These are phyloP conservation scores for Aphidoletes aphidimyza DNA, from an alignment of 2,888 invertebrate species.

Conservation along the genomic window DNA sequence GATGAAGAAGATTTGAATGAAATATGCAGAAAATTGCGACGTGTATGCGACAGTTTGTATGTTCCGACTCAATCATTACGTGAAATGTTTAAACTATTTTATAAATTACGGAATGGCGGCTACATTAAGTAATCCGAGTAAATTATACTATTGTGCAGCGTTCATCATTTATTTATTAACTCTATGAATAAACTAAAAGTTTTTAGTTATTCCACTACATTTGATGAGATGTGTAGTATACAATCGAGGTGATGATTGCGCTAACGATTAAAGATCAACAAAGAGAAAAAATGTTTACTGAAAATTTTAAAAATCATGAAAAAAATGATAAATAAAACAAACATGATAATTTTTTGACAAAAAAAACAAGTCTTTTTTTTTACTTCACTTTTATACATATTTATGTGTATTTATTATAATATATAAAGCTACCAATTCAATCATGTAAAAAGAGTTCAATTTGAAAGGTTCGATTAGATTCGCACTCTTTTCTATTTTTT, in stretches of 20 bases:
- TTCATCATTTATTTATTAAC: constrained; percentile 32
- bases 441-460: constrained; percentile 45
- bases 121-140: constrained; percentile 32
- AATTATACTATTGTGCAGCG: constrained; percentile 14
- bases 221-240: constrained; percentile 30
- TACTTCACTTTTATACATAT: constrained; percentile 12
- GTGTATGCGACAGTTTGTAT: constrained; percentile 22
- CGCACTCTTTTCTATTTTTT: constrained; percentile 45
- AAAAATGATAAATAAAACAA: background rate
- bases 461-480: constrained; percentile 45
- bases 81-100: constrained; percentile 14
- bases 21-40: constrained; percentile 36
- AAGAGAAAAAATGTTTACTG: constrained; percentile 24
- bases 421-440: constrained; percentile 45
- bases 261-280: constrained; percentile 24
- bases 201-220: constrained; percentile 25
- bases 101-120: constrained; percentile 14
- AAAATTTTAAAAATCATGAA: constrained; percentile 18
- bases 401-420: constrained; percentile 44
- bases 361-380: background rate
- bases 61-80: constrained; percentile 22
- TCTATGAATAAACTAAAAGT: constrained; percentile 32
- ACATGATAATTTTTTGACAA: background rate
- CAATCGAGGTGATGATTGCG: constrained; percentile 24
- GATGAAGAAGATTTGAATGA: background rate